Percentiles rank a stretch among this genome's conserved stretches.
Evolutionary conservation across 2,888 invertebrate genomes (phyloP).

Genomic region (Pristionchus japonicus): DNA sequence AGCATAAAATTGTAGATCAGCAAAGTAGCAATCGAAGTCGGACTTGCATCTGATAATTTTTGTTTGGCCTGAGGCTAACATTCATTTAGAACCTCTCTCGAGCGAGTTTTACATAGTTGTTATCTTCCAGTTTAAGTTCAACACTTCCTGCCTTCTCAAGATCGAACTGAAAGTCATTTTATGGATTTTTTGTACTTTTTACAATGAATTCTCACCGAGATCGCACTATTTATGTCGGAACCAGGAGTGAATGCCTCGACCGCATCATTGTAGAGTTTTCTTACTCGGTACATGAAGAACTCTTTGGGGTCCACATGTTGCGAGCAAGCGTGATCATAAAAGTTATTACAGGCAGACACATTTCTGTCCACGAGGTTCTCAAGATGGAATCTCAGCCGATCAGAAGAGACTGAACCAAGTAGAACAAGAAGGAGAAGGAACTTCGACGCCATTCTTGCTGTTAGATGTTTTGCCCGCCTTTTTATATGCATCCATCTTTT

Average conservation of each 20-base stretch:
- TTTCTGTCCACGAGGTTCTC: background rate
- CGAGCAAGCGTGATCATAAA: slow-evolving; percentile 2
- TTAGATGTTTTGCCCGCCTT: background rate
- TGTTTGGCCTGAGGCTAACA: background rate
- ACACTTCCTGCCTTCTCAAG: background rate
- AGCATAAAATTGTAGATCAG: background rate
- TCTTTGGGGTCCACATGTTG: background rate
- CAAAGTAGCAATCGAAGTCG: background rate
- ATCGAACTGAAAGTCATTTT: background rate
- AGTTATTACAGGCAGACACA: background rate
- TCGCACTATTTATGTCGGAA: background rate
- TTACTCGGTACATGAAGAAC: background rate
- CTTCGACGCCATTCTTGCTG: background rate
- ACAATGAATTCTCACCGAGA: too few relatives aligned
- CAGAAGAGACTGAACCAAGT: too few relatives aligned
- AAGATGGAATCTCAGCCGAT: too few relatives aligned
- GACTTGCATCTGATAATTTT: background rate
- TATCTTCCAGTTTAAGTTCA: background rate
- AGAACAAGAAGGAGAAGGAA: background rate
- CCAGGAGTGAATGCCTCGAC: background rate
- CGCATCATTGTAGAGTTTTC: background rate
- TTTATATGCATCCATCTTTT: background rate
- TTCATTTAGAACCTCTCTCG: background rate
- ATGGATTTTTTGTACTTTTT: too few relatives aligned
- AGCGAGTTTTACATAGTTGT: background rate